Evolutionary conservation across 53 echinoderm and acorn worm genomes (phyloP).

Genomic region (Zoroaster sp.): DNA sequence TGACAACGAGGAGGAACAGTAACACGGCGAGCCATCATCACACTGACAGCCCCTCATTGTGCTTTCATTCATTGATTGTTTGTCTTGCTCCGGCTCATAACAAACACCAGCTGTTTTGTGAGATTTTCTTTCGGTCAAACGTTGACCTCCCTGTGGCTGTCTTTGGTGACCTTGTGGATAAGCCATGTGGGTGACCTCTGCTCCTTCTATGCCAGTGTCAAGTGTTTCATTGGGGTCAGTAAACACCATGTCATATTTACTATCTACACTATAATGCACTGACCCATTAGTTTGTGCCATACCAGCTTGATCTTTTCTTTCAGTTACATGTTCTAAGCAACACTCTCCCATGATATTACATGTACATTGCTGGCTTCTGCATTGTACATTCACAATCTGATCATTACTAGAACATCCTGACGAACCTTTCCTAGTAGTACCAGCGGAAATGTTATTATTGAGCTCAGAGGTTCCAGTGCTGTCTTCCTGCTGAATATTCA

Average conservation of each 20-base stretch:
- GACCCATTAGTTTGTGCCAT: neutral
- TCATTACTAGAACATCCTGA: slow-evolving; percentile 6
- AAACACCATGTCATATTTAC: neutral
- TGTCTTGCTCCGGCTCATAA: neutral
- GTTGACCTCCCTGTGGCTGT: neutral
- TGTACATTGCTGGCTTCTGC: neutral
- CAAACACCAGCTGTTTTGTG: slow-evolving; percentile 1
- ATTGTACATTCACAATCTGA: neutral
- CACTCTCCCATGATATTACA: neutral
- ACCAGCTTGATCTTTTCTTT: neutral
- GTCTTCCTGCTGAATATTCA: slow-evolving; percentile 41
- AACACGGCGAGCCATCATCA: slow-evolving; percentile 11
- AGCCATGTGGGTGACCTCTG: neutral
- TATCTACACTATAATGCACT: neutral
- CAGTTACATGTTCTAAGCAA: neutral
- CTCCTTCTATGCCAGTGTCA: neutral
- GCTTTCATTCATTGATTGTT: neutral
- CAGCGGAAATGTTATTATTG: slow-evolving; percentile 35
- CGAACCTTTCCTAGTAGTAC: neutral
- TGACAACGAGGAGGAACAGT: slow-evolving; percentile 20
- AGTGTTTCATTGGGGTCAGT: too few species aligned
- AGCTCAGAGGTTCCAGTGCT: neutral
- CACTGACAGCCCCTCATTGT: slow-evolving; percentile 4
- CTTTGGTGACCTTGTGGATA: slow-evolving; percentile 7
- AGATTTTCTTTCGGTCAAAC: neutral